Evolutionary conservation across 2,888 invertebrate species (phyloP).

Genomic region (Patella depressa): DNA sequence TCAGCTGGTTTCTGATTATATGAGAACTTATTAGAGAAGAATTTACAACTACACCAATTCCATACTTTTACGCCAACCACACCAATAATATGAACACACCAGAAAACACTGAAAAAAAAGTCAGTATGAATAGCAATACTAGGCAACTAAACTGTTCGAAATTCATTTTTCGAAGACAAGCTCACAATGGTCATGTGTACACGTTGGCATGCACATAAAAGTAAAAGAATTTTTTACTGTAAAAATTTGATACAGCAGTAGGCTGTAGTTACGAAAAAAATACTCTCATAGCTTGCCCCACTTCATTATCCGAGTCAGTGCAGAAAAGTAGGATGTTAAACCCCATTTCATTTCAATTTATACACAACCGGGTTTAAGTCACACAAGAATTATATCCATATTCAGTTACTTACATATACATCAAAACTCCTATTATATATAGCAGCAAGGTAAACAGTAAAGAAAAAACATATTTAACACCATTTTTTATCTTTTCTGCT

Average conservation of each 20-base stretch:
- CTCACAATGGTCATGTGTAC: too few species aligned
- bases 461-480: constrained; percentile 48
- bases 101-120: constrained; percentile 46
- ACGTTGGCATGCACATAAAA: too few species aligned
- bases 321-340: too few species aligned
- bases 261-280: too few species aligned
- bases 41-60: constrained; percentile 20
- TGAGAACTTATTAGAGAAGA: constrained; percentile 2
- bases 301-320: too few species aligned
- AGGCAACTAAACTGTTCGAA: too few species aligned
- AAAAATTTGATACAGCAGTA: too few species aligned
- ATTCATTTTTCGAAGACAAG: too few species aligned
- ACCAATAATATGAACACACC: constrained; percentile 50
- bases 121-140: too few species aligned
- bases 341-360: too few species aligned
- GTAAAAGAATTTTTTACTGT: too few species aligned
- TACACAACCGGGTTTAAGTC: neutral
- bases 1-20: constrained; percentile 33
- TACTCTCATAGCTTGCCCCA: too few species aligned
- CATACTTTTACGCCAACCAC: constrained; percentile 49
- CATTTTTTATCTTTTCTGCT: constrained; percentile 50
- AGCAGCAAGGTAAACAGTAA: constrained; percentile 51
- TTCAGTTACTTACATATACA: constrained; percentile 54
- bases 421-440: constrained; percentile 52
- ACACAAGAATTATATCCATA: neutral